phyloP scores from a whole-genome alignment of 2,113 vertebrate genomes.

The Ancistrus triradiatus region DNA sequence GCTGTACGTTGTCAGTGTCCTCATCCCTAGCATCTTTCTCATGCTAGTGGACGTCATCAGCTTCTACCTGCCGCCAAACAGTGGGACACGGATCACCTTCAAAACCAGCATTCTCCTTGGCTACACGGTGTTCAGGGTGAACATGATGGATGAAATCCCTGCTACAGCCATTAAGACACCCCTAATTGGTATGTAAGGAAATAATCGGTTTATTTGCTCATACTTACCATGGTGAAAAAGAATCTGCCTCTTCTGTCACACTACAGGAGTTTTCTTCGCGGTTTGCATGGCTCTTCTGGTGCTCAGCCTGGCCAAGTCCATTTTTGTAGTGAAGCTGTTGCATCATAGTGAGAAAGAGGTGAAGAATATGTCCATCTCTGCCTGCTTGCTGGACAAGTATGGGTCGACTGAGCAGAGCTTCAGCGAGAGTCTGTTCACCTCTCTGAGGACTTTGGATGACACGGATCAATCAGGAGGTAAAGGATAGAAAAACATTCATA shows the following conservation, averaged over 20 bases:
- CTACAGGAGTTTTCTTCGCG: conserved; percentile 74
- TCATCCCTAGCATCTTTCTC: conserved; percentile 80
- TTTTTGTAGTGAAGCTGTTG: conserved; percentile 78
- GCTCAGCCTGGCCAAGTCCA: conserved; percentile 77
- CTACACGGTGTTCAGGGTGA: conserved; percentile 82
- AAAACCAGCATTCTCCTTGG: conserved; percentile 81
- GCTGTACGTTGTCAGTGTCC: conserved; percentile 74
- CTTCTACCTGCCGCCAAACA: conserved; percentile 79
- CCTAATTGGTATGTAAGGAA: conserved; percentile 69
- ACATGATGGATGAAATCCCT: conserved; percentile 74
- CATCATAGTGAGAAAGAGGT: conserved; percentile 62
- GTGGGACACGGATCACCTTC: conserved; percentile 73
- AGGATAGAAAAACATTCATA: conserved; percentile 4
- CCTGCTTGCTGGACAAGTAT: conserved; percentile 68
- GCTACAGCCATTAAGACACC: conserved; percentile 64
- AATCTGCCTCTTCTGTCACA: too few relatives aligned
- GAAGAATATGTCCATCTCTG: conserved; percentile 65
- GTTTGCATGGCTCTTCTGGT: conserved; percentile 81
- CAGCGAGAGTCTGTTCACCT: conserved; percentile 58
- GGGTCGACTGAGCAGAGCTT: conserved; percentile 61
- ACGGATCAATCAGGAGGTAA: conserved; percentile 60
- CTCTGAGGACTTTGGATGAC: conserved; percentile 57
- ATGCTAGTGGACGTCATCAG: conserved; percentile 80
- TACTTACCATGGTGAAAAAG: too few relatives aligned
- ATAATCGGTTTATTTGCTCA: too few relatives aligned